Conservation (phyloP, 2,888 invertebrate species). For the Dendrolimus pini region DNA sequence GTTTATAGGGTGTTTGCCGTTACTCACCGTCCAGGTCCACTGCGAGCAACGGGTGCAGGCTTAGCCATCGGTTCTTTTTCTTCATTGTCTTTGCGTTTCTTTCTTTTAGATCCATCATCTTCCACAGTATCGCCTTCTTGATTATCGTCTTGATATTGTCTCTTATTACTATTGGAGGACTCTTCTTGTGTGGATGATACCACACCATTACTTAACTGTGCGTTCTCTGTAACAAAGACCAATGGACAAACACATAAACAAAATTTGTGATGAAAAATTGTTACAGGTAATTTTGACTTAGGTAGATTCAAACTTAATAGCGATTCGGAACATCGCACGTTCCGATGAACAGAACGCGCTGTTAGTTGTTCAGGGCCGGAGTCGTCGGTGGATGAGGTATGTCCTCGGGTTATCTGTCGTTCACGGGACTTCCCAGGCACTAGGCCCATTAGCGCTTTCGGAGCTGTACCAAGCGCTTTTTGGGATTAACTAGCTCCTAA, state of each 20-base stretch:
- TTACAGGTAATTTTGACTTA: not conserved
- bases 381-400: too few relatives aligned
- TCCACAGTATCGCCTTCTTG: slow-evolving; percentile 71
- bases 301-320: too few relatives aligned
- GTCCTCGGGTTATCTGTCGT: too few relatives aligned
- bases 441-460: too few relatives aligned
- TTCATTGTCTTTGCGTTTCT: slow-evolving; percentile 85
- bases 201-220: slow-evolving; percentile 54
- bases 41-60: slow-evolving; percentile 53
- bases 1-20: too few relatives aligned
- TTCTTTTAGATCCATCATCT: slow-evolving; percentile 83
- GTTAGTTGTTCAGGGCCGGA: too few relatives aligned
- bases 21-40: slow-evolving; percentile 50
- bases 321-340: too few relatives aligned
- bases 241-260: not conserved
- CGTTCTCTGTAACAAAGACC: slow-evolving; percentile 22
- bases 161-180: slow-evolving; percentile 30
- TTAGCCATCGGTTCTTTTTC: slow-evolving; percentile 75
- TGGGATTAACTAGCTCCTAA: too few relatives aligned
- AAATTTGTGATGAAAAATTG: not conserved
- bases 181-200: slow-evolving; percentile 64
- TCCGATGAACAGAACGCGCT: too few relatives aligned
- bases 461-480: too few relatives aligned
- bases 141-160: slow-evolving; percentile 59
- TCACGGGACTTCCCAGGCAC: too few relatives aligned